phyloP scores from a whole-genome alignment of 2,888 invertebrate species.

The Ormyrus rosae region DNA sequence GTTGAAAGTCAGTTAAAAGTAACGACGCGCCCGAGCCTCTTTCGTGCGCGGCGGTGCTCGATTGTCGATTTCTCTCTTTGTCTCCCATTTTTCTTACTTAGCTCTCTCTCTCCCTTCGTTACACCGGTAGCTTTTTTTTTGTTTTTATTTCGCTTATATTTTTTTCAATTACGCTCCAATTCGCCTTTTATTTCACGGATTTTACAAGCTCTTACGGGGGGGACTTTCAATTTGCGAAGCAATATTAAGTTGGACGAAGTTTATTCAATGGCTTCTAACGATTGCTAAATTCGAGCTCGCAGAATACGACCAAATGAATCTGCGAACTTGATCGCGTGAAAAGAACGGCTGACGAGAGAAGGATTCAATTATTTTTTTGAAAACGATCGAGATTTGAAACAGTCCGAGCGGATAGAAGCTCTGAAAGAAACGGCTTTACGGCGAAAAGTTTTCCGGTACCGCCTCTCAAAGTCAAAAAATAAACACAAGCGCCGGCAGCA shows the following conservation, averaged over 20 bases:
- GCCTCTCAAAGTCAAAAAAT: not conserved
- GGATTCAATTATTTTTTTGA: too few species aligned
- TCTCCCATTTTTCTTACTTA: slow-evolving; percentile 32
- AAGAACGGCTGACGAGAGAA: too few species aligned
- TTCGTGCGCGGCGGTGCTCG: not conserved
- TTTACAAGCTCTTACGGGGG: not conserved
- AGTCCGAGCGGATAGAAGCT: too few species aligned
- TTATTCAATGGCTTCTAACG: too few species aligned
- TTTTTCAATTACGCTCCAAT: too few species aligned
- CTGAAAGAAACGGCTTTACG: not conserved
- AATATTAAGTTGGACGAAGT: too few species aligned
- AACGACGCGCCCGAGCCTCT: slow-evolving; percentile 20
- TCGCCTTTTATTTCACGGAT: not conserved
- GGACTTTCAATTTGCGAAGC: too few species aligned
- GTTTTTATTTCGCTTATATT: not conserved
- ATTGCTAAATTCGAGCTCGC: too few species aligned
- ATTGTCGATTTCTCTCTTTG: slow-evolving; percentile 43
- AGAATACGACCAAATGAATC: too few species aligned
- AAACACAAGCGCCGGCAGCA: not conserved
- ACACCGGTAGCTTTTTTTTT: not conserved
- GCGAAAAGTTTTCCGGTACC: not conserved
- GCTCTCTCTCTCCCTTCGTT: slow-evolving; percentile 2
- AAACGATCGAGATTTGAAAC: too few species aligned
- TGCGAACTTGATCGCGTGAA: too few species aligned
- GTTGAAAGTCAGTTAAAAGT: slow-evolving; percentile 53